These are phyloP conservation scores for Tricholaema leucomelas DNA, from an alignment of 2,113 vertebrate species.

Conservation along the genomic window DNA sequence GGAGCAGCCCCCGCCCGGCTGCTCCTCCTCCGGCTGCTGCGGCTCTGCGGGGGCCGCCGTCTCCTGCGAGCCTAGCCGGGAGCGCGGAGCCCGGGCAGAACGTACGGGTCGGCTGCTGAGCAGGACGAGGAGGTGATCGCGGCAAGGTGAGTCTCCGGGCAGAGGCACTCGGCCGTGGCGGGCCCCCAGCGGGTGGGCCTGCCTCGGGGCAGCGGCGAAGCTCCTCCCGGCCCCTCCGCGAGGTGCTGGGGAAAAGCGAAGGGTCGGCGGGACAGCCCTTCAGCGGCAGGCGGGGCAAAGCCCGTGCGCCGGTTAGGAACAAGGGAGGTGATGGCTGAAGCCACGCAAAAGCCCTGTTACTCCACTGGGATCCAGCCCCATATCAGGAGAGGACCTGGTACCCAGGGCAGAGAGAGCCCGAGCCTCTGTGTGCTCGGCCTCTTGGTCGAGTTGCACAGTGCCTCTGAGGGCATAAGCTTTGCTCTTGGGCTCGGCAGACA, in stretches of 20 bases:
- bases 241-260: too few species aligned
- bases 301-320: fast-evolving
- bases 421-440: fast-evolving
- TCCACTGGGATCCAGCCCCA: neutral
- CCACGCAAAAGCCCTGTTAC: fast-evolving
- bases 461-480: fast-evolving
- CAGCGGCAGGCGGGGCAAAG: fast-evolving
- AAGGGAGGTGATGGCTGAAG: neutral
- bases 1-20: neutral
- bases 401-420: neutral
- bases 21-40: neutral
- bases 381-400: neutral
- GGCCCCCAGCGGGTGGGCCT: neutral
- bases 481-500: fast-evolving
- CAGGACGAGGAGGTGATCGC: neutral
- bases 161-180: too few species aligned
- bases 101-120: neutral
- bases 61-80: neutral
- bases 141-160: neutral
- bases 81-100: neutral
- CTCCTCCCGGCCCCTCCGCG: fast-evolving
- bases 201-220: neutral
- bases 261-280: too few species aligned
- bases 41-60: neutral
- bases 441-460: fast-evolving